Conservation (phyloP, 2,113 vertebrate species). For the Prochilodus magdalenae region DNA sequence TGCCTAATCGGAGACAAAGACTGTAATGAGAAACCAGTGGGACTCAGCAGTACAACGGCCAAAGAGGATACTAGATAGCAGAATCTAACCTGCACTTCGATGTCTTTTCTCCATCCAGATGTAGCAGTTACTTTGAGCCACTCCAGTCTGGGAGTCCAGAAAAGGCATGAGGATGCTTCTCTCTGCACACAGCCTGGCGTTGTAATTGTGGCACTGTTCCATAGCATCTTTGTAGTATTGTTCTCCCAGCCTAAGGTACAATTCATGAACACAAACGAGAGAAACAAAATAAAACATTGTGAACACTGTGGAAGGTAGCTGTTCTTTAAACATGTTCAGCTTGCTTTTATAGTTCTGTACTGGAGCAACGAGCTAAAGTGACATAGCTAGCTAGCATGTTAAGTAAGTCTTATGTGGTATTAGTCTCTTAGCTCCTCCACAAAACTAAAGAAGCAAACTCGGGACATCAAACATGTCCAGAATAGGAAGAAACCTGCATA, state of each 20-base stretch:
- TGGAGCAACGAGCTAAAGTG: too few relatives aligned
- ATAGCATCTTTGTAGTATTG: slow-evolving; percentile 97
- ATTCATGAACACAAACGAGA: slow-evolving; percentile 34
- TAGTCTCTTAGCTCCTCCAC: neutral
- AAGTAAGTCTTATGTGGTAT: neutral
- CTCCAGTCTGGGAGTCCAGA: slow-evolving; percentile 95
- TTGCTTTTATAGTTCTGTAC: too few relatives aligned
- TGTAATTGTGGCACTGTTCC: slow-evolving; percentile 98
- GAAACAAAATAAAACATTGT: too few relatives aligned
- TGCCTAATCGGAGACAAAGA: slow-evolving; percentile 71
- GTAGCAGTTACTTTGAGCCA: slow-evolving; percentile 98
- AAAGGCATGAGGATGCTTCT: slow-evolving; percentile 95
- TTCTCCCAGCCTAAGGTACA: slow-evolving; percentile 85
- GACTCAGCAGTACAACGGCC: neutral
- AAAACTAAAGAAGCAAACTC: neutral
- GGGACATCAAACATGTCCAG: neutral
- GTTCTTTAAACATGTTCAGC: too few relatives aligned
- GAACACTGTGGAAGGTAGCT: too few relatives aligned
- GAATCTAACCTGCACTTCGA: slow-evolving; percentile 84
- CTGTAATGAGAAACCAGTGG: neutral
- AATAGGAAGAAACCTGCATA: neutral
- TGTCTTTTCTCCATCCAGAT: slow-evolving; percentile 99
- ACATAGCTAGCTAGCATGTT: too few relatives aligned
- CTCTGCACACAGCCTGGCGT: slow-evolving; percentile 93
- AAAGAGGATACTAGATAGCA: neutral